These are phyloP conservation scores for Theristicus caerulescens DNA, from an alignment of 2,113 vertebrate genomes.

Conservation along the genomic window DNA sequence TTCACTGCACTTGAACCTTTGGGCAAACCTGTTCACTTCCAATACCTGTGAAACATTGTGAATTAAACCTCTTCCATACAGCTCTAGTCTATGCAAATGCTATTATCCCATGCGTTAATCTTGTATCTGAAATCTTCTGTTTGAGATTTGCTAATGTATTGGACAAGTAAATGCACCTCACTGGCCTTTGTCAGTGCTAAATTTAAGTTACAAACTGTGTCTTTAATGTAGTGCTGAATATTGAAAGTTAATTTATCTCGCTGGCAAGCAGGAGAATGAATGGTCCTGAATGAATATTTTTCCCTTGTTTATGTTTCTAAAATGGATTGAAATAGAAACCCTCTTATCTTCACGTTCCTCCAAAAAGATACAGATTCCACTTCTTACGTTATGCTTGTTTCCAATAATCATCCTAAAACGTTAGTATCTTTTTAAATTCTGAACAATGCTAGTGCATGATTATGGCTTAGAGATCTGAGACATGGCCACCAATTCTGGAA, in stretches of 20 bases:
- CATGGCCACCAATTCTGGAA: not conserved
- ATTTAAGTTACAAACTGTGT: not conserved
- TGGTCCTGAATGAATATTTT: not conserved
- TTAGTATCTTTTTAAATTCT: not conserved
- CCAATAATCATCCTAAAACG: not conserved
- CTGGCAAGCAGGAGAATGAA: not conserved
- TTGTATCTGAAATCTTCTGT: not conserved
- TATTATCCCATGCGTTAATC: not conserved
- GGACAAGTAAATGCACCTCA: not conserved
- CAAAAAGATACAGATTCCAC: not conserved
- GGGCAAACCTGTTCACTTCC: not conserved
- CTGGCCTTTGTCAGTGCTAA: not conserved
- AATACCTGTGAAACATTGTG: not conserved
- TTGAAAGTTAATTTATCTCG: not conserved
- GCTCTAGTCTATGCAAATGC: not conserved
- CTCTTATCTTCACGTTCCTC: not conserved
- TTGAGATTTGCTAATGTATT: not conserved
- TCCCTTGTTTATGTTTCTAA: not conserved
- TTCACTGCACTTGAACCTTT: slow-evolving; percentile 16
- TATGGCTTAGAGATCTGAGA: not conserved
- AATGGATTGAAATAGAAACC: not conserved
- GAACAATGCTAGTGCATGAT: not conserved
- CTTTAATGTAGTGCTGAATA: not conserved
- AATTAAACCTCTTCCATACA: not conserved
- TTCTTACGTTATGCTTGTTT: not conserved